These are phyloP conservation scores for Medauroidea extradentata DNA, from an alignment of 1,140 invertebrate genomes.

Conservation along the genomic window DNA sequence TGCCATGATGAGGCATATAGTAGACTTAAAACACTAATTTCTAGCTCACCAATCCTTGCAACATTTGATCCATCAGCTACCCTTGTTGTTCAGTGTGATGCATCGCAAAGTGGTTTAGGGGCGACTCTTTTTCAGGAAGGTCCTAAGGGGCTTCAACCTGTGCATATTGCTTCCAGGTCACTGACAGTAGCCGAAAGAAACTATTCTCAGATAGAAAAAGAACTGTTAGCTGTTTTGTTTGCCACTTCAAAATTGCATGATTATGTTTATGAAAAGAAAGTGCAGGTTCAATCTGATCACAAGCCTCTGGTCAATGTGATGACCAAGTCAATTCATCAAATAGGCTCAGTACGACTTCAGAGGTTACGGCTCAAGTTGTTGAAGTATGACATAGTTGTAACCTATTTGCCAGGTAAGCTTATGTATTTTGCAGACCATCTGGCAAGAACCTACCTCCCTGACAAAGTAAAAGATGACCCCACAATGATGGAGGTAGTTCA, in stretches of 20 bases:
- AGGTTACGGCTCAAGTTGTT: slow-evolving; percentile 35
- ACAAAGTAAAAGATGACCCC: too few relatives aligned
- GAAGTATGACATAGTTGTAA: not conserved
- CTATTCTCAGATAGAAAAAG: slow-evolving; percentile 33
- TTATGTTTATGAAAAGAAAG: slow-evolving; percentile 22
- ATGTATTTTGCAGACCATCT: not conserved
- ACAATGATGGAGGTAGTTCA: too few relatives aligned
- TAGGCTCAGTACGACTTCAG: slow-evolving; percentile 37
- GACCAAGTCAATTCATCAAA: slow-evolving; percentile 36
- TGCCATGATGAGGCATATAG: not conserved
- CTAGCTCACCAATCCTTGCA: not conserved
- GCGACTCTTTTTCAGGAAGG: not conserved
- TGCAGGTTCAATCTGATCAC: slow-evolving; percentile 24
- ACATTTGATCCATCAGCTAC: not conserved
- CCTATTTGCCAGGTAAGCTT: not conserved
- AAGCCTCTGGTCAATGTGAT: slow-evolving; percentile 32
- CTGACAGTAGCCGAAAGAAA: slow-evolving; percentile 27
- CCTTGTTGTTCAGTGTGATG: not conserved
- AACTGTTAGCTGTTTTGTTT: slow-evolving; percentile 25
- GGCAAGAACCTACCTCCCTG: not conserved
- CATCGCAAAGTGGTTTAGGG: not conserved
- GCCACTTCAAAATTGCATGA: slow-evolving; percentile 23
- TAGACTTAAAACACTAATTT: not conserved
- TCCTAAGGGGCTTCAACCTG: slow-evolving; percentile 19
- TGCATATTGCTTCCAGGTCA: slow-evolving; percentile 23